Evolutionary conservation across 2,797 vertebrate genomes (phyloP).

Genomic region (Jordanella pulchra): DNA sequence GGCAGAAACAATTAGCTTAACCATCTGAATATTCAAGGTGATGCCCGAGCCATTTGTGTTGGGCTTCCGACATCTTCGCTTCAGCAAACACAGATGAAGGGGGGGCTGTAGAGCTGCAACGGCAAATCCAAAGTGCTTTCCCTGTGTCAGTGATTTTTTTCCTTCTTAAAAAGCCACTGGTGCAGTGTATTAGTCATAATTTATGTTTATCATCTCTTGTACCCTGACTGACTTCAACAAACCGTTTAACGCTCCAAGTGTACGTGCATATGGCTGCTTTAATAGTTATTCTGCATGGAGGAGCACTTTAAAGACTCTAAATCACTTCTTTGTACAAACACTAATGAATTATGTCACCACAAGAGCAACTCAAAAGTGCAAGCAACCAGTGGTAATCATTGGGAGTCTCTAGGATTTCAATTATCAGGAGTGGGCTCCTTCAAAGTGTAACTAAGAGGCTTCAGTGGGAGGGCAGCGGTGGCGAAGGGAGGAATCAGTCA

Average conservation of each 20-base stretch:
- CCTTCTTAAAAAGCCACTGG: slow-evolving; percentile 93
- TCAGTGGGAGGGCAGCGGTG: slow-evolving; percentile 22
- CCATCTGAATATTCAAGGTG: slow-evolving; percentile 97
- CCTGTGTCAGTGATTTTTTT: slow-evolving; percentile 96
- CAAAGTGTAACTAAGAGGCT: slow-evolving; percentile 64
- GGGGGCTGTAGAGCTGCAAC: slow-evolving; percentile 79
- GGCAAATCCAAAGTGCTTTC: slow-evolving; percentile 88
- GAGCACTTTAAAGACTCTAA: slow-evolving; percentile 85
- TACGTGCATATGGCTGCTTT: slow-evolving; percentile 91
- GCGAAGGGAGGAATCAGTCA: slow-evolving; percentile 5
- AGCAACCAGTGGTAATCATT: slow-evolving; percentile 72
- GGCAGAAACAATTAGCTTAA: slow-evolving; percentile 93
- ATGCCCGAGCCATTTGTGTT: slow-evolving; percentile 93
- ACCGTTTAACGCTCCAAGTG: slow-evolving; percentile 94
- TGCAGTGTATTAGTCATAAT: slow-evolving; percentile 99
- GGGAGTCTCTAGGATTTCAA: slow-evolving; percentile 64
- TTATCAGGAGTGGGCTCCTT: slow-evolving; percentile 64
- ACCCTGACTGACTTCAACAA: slow-evolving; percentile 96
- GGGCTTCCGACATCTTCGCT: slow-evolving; percentile 93
- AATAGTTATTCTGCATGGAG: slow-evolving; percentile 98
- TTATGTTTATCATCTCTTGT: slow-evolving; percentile 98
- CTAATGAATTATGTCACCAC: slow-evolving; percentile 83
- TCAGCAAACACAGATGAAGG: slow-evolving; percentile 88
- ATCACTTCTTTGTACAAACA: slow-evolving; percentile 83
- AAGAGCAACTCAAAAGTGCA: slow-evolving; percentile 74